Evolutionary conservation across 2,113 vertebrate genomes (phyloP).

Genomic region (Gymnogyps californianus): DNA sequence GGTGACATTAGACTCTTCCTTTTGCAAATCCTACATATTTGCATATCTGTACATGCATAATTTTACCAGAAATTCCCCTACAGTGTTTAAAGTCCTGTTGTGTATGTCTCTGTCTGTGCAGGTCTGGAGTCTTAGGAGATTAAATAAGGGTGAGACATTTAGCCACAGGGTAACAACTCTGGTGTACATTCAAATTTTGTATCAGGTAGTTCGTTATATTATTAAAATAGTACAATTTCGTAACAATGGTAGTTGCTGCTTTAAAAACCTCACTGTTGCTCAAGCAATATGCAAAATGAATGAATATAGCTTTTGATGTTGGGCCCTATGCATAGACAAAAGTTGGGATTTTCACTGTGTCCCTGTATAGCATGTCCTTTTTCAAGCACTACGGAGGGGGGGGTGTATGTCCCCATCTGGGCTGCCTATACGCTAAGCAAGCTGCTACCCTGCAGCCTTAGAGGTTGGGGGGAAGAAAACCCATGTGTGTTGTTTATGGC

Average conservation of each 20-base stretch:
- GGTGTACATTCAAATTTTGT: background rate
- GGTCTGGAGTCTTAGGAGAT: slow-evolving; percentile 14
- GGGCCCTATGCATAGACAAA: background rate
- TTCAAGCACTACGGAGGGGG: background rate
- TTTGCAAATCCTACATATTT: background rate
- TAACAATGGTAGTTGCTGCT: background rate
- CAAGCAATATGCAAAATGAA: background rate
- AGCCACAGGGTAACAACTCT: slow-evolving; percentile 15
- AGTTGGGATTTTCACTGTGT: background rate
- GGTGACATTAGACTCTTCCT: slow-evolving; percentile 15
- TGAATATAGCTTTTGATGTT: background rate
- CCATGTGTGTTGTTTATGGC: background rate
- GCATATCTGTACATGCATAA: slow-evolving; percentile 5
- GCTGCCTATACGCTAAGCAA: background rate
- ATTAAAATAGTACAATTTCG: background rate
- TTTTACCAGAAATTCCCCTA: slow-evolving; percentile 29
- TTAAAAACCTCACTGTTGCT: background rate
- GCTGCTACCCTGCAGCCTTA: background rate
- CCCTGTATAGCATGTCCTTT: background rate
- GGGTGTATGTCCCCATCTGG: fast-evolving
- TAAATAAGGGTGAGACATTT: slow-evolving; percentile 41
- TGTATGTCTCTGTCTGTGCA: background rate
- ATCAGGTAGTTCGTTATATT: background rate
- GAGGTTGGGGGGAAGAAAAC: background rate
- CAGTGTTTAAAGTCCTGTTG: slow-evolving; percentile 1